Evolutionary conservation across 92 coral and sea anemone species (phyloP).

Genomic region (Porites rus): DNA sequence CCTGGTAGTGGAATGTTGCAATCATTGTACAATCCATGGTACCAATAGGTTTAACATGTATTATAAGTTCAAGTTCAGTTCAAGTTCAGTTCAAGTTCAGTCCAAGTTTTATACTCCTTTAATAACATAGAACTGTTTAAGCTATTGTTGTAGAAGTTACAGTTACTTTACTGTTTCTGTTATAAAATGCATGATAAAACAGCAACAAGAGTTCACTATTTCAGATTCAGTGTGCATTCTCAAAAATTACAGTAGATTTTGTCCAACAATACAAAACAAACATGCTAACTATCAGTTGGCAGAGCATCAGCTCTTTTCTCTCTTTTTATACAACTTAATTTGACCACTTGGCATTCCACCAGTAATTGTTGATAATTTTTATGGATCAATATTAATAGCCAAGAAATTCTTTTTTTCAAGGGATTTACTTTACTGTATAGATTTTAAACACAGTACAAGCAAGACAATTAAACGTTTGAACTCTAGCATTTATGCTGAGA

Average conservation of each 20-base stretch:
- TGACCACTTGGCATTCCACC: slow-evolving; percentile 9
- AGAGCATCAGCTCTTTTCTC: slow-evolving; percentile 11
- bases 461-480: no score
- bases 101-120: slow-evolving; percentile 4
- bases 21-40: slow-evolving; percentile 24
- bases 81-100: slow-evolving; percentile 3
- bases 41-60: slow-evolving; percentile 1
- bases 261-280: neutral
- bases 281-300: slow-evolving; percentile 3
- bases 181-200: neutral
- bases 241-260: neutral
- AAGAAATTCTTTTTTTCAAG: no score
- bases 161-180: neutral
- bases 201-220: slow-evolving; percentile 4
- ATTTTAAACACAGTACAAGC: no score
- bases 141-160: slow-evolving; percentile 6
- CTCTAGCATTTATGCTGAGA: no score
- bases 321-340: slow-evolving; percentile 1
- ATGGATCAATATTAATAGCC: no score
- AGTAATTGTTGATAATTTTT: neutral
- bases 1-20: slow-evolving; percentile 10
- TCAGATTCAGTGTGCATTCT: neutral
- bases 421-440: no score
- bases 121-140: slow-evolving; percentile 5
- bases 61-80: slow-evolving; percentile 3